A percentile compares a stretch with the other conserved stretches of the same genome.
Evolutionary conservation across 2,888 invertebrate genomes (phyloP).

Genomic region (Cephus pygmeus): DNA sequence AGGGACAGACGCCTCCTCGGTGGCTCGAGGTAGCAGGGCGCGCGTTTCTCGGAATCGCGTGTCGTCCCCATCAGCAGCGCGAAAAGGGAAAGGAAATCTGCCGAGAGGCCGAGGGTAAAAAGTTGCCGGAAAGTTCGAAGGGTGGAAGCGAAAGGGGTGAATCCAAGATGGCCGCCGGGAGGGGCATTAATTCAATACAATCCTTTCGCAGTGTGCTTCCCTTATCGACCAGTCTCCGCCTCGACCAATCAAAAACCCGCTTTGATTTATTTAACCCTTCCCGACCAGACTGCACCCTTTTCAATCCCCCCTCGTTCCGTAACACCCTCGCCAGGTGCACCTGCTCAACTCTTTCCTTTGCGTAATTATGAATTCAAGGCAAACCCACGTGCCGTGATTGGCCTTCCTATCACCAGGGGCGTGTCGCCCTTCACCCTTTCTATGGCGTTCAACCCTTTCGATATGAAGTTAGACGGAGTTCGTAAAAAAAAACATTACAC

Average conservation of each 20-base stretch:
- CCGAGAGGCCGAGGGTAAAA: neutral
- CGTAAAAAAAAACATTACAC: too few species aligned
- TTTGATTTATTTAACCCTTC: slow-evolving; percentile 58
- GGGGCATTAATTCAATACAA: slow-evolving; percentile 28
- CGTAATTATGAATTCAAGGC: slow-evolving; percentile 53
- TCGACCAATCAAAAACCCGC: slow-evolving; percentile 48
- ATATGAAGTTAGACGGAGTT: neutral
- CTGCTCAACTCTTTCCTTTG: slow-evolving; percentile 44
- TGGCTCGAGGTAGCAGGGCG: neutral
- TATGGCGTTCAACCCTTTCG: slow-evolving; percentile 43
- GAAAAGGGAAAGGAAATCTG: neutral
- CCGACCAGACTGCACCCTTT: slow-evolving; percentile 18
- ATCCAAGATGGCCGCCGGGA: slow-evolving; percentile 35
- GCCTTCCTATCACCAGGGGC: slow-evolving; percentile 44
- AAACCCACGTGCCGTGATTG: slow-evolving; percentile 49
- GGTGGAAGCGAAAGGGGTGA: neutral
- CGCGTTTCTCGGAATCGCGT: neutral
- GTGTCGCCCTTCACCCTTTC: slow-evolving; percentile 35
- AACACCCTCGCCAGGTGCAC: slow-evolving; percentile 31
- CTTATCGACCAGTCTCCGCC: slow-evolving; percentile 7
- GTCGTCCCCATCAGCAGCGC: neutral
- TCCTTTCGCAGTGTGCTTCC: slow-evolving; percentile 19
- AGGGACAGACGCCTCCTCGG: neutral
- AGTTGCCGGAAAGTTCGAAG: neutral
- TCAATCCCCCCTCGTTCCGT: slow-evolving; percentile 6